These are phyloP conservation scores for Melanotaenia nigrans DNA, from an alignment of 2,797 vertebrate genomes.

Conservation along the genomic window DNA sequence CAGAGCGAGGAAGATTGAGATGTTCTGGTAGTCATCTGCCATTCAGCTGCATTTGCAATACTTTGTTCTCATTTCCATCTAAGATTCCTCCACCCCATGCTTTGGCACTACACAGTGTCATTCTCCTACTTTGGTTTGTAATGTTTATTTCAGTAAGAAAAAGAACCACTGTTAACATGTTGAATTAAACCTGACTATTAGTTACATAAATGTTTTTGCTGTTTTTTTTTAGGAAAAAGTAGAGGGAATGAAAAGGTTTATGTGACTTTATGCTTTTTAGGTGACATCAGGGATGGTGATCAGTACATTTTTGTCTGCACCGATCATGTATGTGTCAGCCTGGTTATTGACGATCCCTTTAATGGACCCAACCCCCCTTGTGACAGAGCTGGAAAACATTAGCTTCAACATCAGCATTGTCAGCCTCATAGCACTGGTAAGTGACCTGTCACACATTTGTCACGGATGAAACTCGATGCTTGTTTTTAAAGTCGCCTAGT, in stretches of 20 bases:
- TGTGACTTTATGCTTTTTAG: slow-evolving; percentile 63
- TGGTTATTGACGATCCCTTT: slow-evolving; percentile 96
- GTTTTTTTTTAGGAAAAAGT: background rate
- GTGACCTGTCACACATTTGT: slow-evolving; percentile 32
- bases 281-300: slow-evolving; percentile 98
- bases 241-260: background rate
- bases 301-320: slow-evolving; percentile 95
- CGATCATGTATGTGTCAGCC: slow-evolving; percentile 97
- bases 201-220: background rate
- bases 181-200: background rate
- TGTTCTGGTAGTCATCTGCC: background rate
- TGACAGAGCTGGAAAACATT: slow-evolving; percentile 90
- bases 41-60: background rate
- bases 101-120: background rate
- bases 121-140: background rate
- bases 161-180: background rate
- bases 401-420: slow-evolving; percentile 97
- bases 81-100: background rate
- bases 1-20: background rate
- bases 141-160: background rate
- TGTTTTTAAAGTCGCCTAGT: background rate
- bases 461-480: background rate
- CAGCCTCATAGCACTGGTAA: slow-evolving; percentile 91
- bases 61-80: background rate
- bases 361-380: slow-evolving; percentile 91